Conservation (phyloP, 2,113 vertebrate species). For the Rhinoderma darwinii region DNA sequence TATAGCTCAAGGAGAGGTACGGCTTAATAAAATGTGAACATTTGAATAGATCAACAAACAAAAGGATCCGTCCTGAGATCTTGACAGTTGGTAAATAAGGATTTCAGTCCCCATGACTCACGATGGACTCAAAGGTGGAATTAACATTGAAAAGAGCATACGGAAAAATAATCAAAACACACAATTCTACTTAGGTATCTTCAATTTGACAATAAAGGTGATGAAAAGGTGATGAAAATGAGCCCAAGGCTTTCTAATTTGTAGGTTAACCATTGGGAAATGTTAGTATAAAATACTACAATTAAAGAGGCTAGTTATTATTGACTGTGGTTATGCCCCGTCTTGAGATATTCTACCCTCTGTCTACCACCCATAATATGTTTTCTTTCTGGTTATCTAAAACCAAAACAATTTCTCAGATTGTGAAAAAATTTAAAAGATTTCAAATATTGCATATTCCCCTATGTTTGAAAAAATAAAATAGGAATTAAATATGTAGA, state of each 20-base stretch:
- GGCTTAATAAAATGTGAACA: background rate
- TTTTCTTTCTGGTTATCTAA: no score
- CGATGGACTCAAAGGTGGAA: background rate
- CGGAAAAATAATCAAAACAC: background rate
- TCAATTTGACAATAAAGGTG: background rate
- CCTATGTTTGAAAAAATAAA: no score
- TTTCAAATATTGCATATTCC: no score
- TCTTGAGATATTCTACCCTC: no score
- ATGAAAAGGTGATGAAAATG: background rate
- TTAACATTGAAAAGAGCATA: background rate
- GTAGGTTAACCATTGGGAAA: background rate
- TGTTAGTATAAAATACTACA: background rate
- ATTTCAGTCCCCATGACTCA: background rate
- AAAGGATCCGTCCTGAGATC: background rate
- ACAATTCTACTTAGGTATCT: background rate
- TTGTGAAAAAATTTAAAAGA: no score
- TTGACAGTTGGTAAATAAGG: slow-evolving; percentile 20
- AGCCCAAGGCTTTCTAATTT: background rate
- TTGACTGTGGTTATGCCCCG: background rate
- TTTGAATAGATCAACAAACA: slow-evolving; percentile 5
- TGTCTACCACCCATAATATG: no score
- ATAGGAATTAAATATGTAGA: no score
- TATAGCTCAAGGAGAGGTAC: background rate
- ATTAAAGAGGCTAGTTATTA: background rate
- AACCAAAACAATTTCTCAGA: no score